These are phyloP conservation scores for Corythornis vintsioides DNA, from an alignment of 2,113 vertebrate species.

Conservation along the genomic window DNA sequence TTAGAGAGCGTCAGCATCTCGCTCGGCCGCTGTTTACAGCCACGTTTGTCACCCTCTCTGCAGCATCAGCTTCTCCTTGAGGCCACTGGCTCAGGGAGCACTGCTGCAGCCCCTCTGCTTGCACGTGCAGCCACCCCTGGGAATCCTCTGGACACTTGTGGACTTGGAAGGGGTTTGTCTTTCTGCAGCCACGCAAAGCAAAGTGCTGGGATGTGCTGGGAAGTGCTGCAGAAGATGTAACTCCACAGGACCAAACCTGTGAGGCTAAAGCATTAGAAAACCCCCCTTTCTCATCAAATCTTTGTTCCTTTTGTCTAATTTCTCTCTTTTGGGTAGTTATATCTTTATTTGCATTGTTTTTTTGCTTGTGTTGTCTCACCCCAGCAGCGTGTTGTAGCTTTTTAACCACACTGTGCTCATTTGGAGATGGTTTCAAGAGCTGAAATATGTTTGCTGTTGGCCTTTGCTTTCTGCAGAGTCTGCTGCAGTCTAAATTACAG, in stretches of 20 bases:
- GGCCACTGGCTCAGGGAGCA: constrained; percentile 13
- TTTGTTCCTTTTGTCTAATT: not conserved
- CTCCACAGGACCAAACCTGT: not conserved
- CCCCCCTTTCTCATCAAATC: not conserved
- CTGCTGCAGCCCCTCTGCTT: not conserved
- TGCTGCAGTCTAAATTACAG: not conserved
- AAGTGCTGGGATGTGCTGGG: not conserved
- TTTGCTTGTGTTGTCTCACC: not conserved
- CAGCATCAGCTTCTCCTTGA: constrained; percentile 66
- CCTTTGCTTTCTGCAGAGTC: not conserved
- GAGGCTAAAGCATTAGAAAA: not conserved
- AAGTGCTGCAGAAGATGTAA: not conserved
- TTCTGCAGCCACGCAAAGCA: not conserved
- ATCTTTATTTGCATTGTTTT: not conserved
- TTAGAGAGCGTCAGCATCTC: constrained; percentile 71
- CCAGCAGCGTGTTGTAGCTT: not conserved
- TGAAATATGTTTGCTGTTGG: not conserved
- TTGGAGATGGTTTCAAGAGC: not conserved
- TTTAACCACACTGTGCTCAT: not conserved
- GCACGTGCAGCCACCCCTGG: not conserved
- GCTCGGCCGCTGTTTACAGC: constrained; percentile 71
- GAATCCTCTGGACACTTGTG: not conserved
- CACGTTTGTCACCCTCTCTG: constrained; percentile 58
- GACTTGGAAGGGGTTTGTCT: not conserved
- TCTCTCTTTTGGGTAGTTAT: not conserved